A percentile compares a stretch with the other conserved stretches of the same genome.
Evolutionary conservation across 2,888 invertebrate genomes (phyloP).

Genomic region (Pseudococcus longispinus): DNA sequence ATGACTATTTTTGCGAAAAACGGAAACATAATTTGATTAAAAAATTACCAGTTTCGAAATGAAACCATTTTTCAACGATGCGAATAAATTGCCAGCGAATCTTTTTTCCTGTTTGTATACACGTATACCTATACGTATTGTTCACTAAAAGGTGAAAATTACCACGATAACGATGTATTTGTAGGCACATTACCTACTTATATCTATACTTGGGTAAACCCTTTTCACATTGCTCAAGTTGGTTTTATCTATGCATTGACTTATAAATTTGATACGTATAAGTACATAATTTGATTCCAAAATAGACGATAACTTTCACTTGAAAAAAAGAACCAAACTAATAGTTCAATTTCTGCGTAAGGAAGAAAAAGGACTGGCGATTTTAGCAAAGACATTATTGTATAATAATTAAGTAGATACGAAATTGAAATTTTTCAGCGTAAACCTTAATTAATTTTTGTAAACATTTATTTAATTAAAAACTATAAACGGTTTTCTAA

Average conservation of each 20-base stretch:
- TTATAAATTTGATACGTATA: too few relatives aligned
- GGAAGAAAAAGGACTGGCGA: too few relatives aligned
- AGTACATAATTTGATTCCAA: too few relatives aligned
- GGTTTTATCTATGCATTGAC: too few relatives aligned
- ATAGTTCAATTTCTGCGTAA: too few relatives aligned
- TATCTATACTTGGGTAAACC: too few relatives aligned
- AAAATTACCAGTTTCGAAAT: conserved; percentile 28
- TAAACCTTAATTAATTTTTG: conserved; percentile 24
- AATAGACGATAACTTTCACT: too few relatives aligned
- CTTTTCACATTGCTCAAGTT: too few relatives aligned
- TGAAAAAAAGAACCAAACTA: too few relatives aligned
- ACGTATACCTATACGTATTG: background rate
- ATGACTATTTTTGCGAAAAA: conserved; percentile 1
- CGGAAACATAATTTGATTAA: conserved; percentile 30
- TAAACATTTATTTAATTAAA: conserved; percentile 24
- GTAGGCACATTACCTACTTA: too few relatives aligned
- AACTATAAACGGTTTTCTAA: background rate
- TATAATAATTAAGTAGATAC: background rate
- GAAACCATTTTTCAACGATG: conserved; percentile 28
- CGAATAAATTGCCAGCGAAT: background rate
- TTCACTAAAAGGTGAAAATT: background rate
- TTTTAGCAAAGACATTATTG: background rate
- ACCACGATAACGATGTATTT: too few relatives aligned
- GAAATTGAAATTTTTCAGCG: background rate
- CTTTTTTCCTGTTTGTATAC: background rate